Evolutionary conservation across 2,113 vertebrate species (phyloP).

Genomic region (Channa argus): DNA sequence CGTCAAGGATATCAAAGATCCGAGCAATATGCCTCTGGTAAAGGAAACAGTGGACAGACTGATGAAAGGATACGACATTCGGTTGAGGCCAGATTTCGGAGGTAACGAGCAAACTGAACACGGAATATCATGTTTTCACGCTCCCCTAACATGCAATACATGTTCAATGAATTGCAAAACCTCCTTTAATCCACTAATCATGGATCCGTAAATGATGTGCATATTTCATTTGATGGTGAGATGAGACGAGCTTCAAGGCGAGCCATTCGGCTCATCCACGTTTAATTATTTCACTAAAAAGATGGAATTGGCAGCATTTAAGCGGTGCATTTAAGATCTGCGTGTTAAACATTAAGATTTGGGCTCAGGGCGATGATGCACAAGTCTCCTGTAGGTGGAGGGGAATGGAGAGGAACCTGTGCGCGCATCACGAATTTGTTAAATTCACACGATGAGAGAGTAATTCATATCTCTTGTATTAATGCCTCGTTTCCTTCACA

Average conservation of each 20-base stretch:
- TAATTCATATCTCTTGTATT: conserved; percentile 44
- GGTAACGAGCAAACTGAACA: conserved; percentile 84
- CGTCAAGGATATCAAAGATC: conserved; percentile 92
- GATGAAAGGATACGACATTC: conserved; percentile 99
- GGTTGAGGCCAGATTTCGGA: conserved; percentile 99
- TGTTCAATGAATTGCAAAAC: conserved; percentile 80
- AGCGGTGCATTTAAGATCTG: conserved; percentile 12
- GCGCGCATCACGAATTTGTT: conserved; percentile 77
- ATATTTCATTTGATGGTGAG: conserved; percentile 56
- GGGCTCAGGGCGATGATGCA: conserved; percentile 49
- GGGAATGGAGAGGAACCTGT: conserved; percentile 54
- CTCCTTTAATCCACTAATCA: conserved; percentile 75
- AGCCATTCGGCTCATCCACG: conserved; percentile 65
- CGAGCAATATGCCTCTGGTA: conserved; percentile 99
- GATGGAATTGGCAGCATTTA: conserved; percentile 47
- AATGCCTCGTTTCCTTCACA: conserved; percentile 79
- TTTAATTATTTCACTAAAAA: conserved; percentile 59
- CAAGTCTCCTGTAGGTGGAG: conserved; percentile 65
- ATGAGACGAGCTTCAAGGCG: conserved; percentile 48
- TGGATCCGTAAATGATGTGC: conserved; percentile 59
- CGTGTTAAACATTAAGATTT: conserved; percentile 23
- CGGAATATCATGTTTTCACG: conserved; percentile 78
- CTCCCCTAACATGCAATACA: conserved; percentile 74
- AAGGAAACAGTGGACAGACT: conserved; percentile 99
- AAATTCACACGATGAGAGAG: conserved; percentile 69